These are phyloP conservation scores for Xylocampa areola DNA, from an alignment of 2,888 invertebrate species.

Conservation along the genomic window DNA sequence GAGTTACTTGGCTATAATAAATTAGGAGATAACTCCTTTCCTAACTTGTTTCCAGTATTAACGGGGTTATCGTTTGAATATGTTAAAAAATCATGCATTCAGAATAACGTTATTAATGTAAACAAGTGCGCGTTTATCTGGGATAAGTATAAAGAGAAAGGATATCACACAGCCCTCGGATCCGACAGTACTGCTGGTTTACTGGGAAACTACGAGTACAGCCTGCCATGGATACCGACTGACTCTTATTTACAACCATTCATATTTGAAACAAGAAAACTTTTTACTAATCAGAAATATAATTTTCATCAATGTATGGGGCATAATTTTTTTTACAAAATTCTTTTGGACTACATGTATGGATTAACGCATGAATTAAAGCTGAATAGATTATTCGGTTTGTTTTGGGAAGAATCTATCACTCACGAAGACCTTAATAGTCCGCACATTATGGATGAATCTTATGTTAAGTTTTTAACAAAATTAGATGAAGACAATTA, in stretches of 20 bases:
- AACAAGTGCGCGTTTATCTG: constrained; percentile 94
- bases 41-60: constrained; percentile 95
- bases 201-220: constrained; percentile 60
- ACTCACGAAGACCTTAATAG: constrained; percentile 95
- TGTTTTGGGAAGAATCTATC: constrained; percentile 94
- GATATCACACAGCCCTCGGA: constrained; percentile 93
- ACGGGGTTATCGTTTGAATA: constrained; percentile 91
- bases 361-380: constrained; percentile 90
- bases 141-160: constrained; percentile 92
- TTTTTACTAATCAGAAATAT: constrained; percentile 89
- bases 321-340: constrained; percentile 90
- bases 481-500: constrained; percentile 82
- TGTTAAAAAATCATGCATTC: constrained; percentile 90
- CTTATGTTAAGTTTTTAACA: constrained; percentile 89
- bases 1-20: constrained; percentile 96
- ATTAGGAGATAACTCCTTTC: constrained; percentile 97
- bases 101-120: constrained; percentile 85
- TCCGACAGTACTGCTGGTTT: constrained; percentile 92
- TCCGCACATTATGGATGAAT: constrained; percentile 92
- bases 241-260: constrained; percentile 95
- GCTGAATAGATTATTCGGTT: constrained; percentile 91
- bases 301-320: constrained; percentile 92
- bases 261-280: constrained; percentile 88
- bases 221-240: constrained; percentile 92
- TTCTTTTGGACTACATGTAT: constrained; percentile 92